Base-by-base conservation (phyloP, 92 coral and sea anemone genomes). In the Parazoanthus darwini region DNA sequence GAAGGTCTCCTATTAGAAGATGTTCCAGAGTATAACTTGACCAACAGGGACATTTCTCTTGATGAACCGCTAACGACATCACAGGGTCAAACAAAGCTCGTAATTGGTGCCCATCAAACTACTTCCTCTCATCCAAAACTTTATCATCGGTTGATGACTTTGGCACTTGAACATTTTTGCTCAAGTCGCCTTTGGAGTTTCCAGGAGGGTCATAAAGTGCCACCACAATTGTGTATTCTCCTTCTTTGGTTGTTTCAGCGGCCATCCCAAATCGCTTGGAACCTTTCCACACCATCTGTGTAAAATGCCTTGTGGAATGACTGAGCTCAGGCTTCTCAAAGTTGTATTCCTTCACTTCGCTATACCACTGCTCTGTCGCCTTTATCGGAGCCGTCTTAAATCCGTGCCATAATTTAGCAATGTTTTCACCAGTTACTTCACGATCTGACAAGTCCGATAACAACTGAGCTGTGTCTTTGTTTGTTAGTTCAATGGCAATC, bases 141-240 rank as follows among this genome's bases (percentile, higher is more conserved):
- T 86, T 80, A 6, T 71, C 77, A 71, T 88, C 75, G 70, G 68
- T 92, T 22, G 38, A 58, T 70, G 90, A 67, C 80, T 89, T 86
- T 13, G 98, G 98, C 76, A 83, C 71, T 43, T 87, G 88, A 26
- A 95, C 91, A 78, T 95, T 95, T 35, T 73, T 78, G 59, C 51
- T 90, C 80, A 88, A 88, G 44, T 88, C 74, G 4, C 86, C 80
- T 72, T 90, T 90, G 3, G 81, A 85, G 70, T 95, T 93, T 22
- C 98, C 98, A 44, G 98, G 96, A 6, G 98, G 98, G 46, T 90
- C 94, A 51, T 95, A 95, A 36, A 95, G 89, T 22, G 98, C 98
- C 15, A 95, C 96, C 29, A 95, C 98, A 85, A 87, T 89, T 11
- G 93, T 92, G 37, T 89, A 88, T 54, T 92, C 86, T 72, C 89